Evolutionary conservation across 2,888 invertebrate species (phyloP).

Genomic region (Athalia circularis): DNA sequence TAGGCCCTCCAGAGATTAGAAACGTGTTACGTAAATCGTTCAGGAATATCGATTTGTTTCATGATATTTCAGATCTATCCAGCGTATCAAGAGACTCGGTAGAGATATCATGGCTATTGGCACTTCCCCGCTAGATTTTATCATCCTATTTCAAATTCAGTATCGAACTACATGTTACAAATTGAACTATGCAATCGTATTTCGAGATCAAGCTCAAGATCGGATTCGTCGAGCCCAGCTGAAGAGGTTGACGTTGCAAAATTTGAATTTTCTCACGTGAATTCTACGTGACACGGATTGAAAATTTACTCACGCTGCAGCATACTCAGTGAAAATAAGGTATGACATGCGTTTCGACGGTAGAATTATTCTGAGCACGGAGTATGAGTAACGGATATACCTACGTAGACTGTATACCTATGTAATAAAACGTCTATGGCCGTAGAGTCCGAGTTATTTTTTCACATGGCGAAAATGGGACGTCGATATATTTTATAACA

Average conservation of each 20-base stretch:
- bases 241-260: slow-evolving; percentile 10
- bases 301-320: not conserved
- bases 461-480: not conserved
- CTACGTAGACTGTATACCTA: not conserved
- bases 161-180: too few relatives aligned
- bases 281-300: slow-evolving; percentile 23
- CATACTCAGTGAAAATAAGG: slow-evolving; percentile 1
- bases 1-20: not conserved
- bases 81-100: too few relatives aligned
- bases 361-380: slow-evolving; percentile 25
- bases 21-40: not conserved
- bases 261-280: slow-evolving; percentile 2
- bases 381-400: not conserved
- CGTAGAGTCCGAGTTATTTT: not conserved
- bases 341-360: not conserved
- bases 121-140: too few relatives aligned
- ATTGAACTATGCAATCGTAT: too few relatives aligned
- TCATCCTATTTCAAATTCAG: too few relatives aligned
- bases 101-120: too few relatives aligned
- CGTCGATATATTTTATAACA: slow-evolving; percentile 12
- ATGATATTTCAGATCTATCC: too few relatives aligned
- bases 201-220: too few relatives aligned
- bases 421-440: not conserved
- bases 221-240: not conserved
- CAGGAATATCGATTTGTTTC: not conserved